A percentile compares a stretch with the other conserved stretches of the same genome.
Evolutionary conservation across 2,797 vertebrate species (phyloP).

Genomic region (Anguilla obscura): DNA sequence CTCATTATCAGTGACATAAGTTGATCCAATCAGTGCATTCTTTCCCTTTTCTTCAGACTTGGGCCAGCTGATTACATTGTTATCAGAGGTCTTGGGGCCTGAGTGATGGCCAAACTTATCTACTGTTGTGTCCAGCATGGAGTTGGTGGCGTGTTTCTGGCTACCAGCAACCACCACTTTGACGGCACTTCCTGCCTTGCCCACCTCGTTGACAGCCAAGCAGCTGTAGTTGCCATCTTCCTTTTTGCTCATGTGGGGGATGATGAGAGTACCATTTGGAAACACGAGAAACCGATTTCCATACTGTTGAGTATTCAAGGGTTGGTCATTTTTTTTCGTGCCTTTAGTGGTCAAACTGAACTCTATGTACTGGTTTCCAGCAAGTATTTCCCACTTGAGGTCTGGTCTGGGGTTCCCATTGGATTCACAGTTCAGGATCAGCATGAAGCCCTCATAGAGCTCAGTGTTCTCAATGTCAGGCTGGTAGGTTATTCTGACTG

Average conservation of each 20-base stretch:
- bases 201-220: constrained; percentile 84
- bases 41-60: constrained; percentile 73
- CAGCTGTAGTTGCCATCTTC: constrained; percentile 93
- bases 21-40: constrained; percentile 34
- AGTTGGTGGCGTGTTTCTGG: constrained; percentile 69
- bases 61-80: constrained; percentile 75
- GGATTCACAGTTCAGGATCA: constrained; percentile 79
- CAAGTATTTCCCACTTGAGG: constrained; percentile 83
- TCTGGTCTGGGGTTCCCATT: constrained; percentile 80
- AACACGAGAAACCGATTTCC: constrained; percentile 77
- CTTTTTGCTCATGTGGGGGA: constrained; percentile 82
- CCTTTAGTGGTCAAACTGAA: constrained; percentile 68
- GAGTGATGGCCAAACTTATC: constrained; percentile 72
- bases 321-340: constrained; percentile 60
- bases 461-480: constrained; percentile 75
- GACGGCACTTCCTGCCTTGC: constrained; percentile 75
- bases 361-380: constrained; percentile 75
- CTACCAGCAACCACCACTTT: constrained; percentile 71
- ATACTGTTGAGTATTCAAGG: constrained; percentile 65
- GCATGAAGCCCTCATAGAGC: constrained; percentile 74
- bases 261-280: constrained; percentile 83
- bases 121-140: constrained; percentile 51
- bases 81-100: constrained; percentile 68
- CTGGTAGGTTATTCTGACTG: constrained; percentile 71
- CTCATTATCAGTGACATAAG: constrained; percentile 47